Base-by-base conservation (phyloP, 2,797 vertebrate genomes). In the Chiloscyllium punctatum region DNA sequence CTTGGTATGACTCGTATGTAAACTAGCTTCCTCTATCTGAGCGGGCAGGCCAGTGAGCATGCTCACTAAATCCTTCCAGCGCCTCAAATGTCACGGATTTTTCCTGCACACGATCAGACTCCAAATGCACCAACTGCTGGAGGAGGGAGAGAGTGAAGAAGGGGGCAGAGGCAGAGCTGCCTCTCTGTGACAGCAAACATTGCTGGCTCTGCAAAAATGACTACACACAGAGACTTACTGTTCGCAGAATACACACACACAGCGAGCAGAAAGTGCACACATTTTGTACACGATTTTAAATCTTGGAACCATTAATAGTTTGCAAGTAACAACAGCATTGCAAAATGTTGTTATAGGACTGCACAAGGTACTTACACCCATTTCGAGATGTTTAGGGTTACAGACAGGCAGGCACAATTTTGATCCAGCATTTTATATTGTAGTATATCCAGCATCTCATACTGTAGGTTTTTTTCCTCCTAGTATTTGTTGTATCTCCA, bases 1-100 rank as follows among this genome's bases (percentile, higher is more conserved):
- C 97, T 96, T 96, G 98, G 97, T 98, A 97, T 98, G 98, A 98
- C 97, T 98, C 97, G 96, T 96, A 96, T 96, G 98, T 96, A 97
- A 97, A 96, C 97, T 97, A 96, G 97, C 97, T 97, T 97, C 97
- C 97, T 97, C 97, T 97, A 95, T 96, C 96, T 96, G 72, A 96
- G 96, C 95, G 74, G 15, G 68, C 72, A 69, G 90, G 72, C 79
- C 69, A 97, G 96, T 97, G 97, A 94, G 98, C 98, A 98, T 98
- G 98, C 98, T 96, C 98, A 82, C 68, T 96, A 97, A 96, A 96
- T 97, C 98, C 97, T 97, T 97, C 96, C 97, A 97, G 98, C 98
- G 97, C 98, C 97, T 98, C 98, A 97, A 98, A 98, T 98, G 98
- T 98, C 98, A 98, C 96, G 96, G 98, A 98, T 98, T 97, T 97